Evolutionary conservation across 1,140 invertebrate genomes (phyloP), one percentile per base, ranked within the genome.

Genomic region (Brachionus angularis): DNA sequence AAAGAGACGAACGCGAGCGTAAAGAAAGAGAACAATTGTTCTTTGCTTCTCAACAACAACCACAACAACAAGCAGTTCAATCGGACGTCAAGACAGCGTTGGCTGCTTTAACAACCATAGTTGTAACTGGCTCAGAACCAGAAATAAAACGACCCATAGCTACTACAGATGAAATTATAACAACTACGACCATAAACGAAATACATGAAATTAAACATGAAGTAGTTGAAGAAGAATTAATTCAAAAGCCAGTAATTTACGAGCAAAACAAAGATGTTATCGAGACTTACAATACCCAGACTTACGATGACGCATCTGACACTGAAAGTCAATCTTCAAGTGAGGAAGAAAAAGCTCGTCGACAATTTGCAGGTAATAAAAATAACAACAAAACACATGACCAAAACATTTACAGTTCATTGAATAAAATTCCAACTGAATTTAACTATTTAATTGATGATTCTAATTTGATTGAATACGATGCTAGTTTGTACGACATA

Each of bases 361-460:
- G 53, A 12, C 18, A 36, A 34, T 18, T 47, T 18, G 62, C 62
- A 50, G 47, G 62, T 67, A 67, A 67, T 31, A 55, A 42, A 16
- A 21, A 64, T 42, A 29, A 44, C 29, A 29, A 55, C n/a, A 34
- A 55, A 34, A 33, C 1, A 7, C 27, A 55, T 33, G 29, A 55
- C 29, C n/a, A n/a, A n/a, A n/a, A n/a, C n/a, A n/a, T n/a, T n/a
- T n/a, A n/a, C n/a, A n/a, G n/a, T n/a, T 55, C 52, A 29, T 21
- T 27, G 23, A 23, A 33, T 29, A 36, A 10, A 36, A 23, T 18
- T 39, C 39, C 33, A 23, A 14, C 12, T 18, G 39, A 39, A 58
- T 21, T 21, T 31, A 58, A 58, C 16, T 34, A 29, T 46, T 47
- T 47, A 33, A 31, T 23, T 29, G 61, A 46, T 34, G 62, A 47